Evolutionary conservation across 2,113 vertebrate species (phyloP).

Genomic region (Cololabis saira): DNA sequence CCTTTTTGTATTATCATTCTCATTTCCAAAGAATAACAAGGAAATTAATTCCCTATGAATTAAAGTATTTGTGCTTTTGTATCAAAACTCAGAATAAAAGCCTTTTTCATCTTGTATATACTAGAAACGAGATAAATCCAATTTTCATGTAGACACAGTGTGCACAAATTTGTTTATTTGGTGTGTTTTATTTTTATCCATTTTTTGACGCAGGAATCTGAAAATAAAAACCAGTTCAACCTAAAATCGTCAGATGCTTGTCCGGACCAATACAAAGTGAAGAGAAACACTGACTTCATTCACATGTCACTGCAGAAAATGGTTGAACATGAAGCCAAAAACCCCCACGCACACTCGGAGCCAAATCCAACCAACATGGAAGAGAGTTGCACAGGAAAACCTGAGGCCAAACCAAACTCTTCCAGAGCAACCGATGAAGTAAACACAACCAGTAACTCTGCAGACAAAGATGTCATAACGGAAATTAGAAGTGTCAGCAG

Average conservation of each 20-base stretch:
- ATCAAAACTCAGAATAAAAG: neutral
- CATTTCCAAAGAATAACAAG: neutral
- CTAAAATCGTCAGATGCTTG: conserved; percentile 5
- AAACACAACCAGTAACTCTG: neutral
- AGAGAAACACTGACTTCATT: conserved; percentile 19
- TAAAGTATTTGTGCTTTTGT: neutral
- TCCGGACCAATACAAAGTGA: conserved; percentile 34
- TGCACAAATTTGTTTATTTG: neutral
- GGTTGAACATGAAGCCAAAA: conserved; percentile 42
- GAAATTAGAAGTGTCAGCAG: conserved; percentile 60
- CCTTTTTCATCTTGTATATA: too few relatives aligned
- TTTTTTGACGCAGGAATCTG: conserved; percentile 57
- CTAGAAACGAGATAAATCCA: too few relatives aligned
- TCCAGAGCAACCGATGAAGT: conserved; percentile 11
- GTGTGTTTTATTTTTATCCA: conserved; percentile 17
- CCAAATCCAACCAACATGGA: conserved; percentile 39
- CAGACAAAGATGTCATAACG: neutral
- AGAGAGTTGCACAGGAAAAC: conserved; percentile 6
- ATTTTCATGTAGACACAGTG: too few relatives aligned
- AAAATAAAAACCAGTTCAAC: conserved; percentile 53
- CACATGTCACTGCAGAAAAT: conserved; percentile 24
- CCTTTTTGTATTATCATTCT: neutral
- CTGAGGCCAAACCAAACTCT: conserved; percentile 13
- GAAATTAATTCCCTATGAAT: neutral
- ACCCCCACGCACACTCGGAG: conserved; percentile 3